A percentile compares a stretch with the other conserved stretches of the same genome.
These are phyloP conservation scores for Stenolophus ochropezus DNA, from an alignment of 2,888 invertebrate species.

Conservation along the genomic window DNA sequence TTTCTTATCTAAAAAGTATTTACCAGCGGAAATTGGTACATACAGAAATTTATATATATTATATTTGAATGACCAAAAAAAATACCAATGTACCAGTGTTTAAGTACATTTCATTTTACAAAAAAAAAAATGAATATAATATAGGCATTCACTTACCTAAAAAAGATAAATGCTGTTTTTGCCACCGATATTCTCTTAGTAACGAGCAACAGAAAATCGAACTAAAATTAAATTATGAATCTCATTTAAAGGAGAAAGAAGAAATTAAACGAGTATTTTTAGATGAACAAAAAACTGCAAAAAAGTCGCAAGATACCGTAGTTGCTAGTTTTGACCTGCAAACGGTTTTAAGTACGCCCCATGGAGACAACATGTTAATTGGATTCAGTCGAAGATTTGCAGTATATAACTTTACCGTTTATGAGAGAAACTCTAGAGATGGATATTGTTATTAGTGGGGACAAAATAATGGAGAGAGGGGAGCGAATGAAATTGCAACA, in stretches of 20 bases:
- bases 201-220: not conserved
- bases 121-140: not conserved
- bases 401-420: slow-evolving; percentile 62
- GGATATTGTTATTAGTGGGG: slow-evolving; percentile 63
- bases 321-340: slow-evolving; percentile 62
- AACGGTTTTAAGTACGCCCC: too few species aligned
- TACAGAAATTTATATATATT: slow-evolving; percentile 38
- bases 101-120: not conserved
- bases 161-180: not conserved
- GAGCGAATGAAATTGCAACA: slow-evolving; percentile 64
- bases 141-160: not conserved
- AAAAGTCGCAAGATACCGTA: not conserved
- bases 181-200: not conserved
- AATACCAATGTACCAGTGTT: not conserved
- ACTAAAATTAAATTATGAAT: not conserved
- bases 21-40: slow-evolving; percentile 29
- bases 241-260: not conserved
- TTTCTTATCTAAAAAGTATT: slow-evolving; percentile 14
- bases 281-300: slow-evolving; percentile 15
- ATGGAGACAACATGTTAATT: slow-evolving; percentile 62
- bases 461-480: slow-evolving; percentile 65
- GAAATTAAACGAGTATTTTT: slow-evolving; percentile 32
- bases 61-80: slow-evolving; percentile 1
- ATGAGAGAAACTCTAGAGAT: slow-evolving; percentile 60
- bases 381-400: slow-evolving; percentile 62